Conservation (phyloP, 1,140 invertebrate genomes). For the Phenacoccus solenopsis region DNA sequence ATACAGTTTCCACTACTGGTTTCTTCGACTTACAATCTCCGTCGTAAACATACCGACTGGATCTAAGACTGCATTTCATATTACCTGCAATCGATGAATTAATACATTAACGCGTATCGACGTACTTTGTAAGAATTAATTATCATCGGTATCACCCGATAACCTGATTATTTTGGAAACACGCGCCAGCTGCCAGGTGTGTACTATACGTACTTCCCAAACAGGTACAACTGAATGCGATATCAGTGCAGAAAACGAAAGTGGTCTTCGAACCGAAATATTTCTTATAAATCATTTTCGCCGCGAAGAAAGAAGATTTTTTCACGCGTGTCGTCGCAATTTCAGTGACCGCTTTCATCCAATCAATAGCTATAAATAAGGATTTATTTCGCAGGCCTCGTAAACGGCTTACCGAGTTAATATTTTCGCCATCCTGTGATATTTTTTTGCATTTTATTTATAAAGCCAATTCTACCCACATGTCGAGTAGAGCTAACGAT, state of each 20-base stretch:
- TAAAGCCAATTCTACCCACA: too few relatives aligned
- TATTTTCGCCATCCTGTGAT: not conserved
- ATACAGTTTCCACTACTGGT: conserved; percentile 25
- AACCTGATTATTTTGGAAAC: too few relatives aligned
- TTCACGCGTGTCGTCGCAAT: not conserved
- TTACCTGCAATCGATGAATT: not conserved
- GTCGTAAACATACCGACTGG: conserved; percentile 24
- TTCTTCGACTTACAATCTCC: conserved; percentile 23
- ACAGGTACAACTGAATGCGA: too few relatives aligned
- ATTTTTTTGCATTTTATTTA: too few relatives aligned
- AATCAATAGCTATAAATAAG: not conserved
- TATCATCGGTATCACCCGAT: not conserved
- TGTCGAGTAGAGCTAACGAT: too few relatives aligned
- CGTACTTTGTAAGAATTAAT: too few relatives aligned
- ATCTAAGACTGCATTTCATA: conserved; percentile 22
- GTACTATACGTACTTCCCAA: too few relatives aligned
- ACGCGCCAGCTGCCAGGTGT: too few relatives aligned
- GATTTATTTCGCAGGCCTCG: not conserved
- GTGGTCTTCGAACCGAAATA: not conserved
- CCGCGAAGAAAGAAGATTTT: not conserved
- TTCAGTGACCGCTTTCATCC: not conserved
- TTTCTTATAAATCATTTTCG: not conserved
- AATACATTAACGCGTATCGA: too few relatives aligned
- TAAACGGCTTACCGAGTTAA: not conserved
- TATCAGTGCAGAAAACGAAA: not conserved